Base-by-base conservation (phyloP, 2,888 invertebrate genomes). In the Chorisops tibialis region DNA sequence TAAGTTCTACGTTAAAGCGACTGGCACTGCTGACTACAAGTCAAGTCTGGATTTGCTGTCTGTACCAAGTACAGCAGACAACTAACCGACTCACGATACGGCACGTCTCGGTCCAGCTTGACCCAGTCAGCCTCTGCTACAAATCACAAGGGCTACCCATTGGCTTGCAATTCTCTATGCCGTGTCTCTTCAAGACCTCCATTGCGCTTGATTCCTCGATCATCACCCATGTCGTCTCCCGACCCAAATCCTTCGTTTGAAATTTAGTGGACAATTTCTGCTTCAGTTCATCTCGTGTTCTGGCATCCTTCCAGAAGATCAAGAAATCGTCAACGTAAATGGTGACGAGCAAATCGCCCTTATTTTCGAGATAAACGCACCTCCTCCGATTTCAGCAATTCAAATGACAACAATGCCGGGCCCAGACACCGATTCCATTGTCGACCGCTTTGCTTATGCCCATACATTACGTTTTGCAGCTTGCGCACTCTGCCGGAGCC, bases 241-340 rank as follows among this genome's bases (percentile, higher is more conserved):
- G n/a, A 12, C 47, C 47, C 19, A 47, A 2, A 18, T 47, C 47
- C 19, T 47, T 47, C 47, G 18, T 47, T 5, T 47, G 12, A 3
- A 47, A 47, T 12, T 1, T 12, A 12, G 5, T 18, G 4, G 12
- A 18, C 6, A 47, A 19, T 12, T 12, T 47, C 18, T 14, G 9
- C 21, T 47, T 47, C 47, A 47, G 3, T 18, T 14, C 21, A 9
- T 14, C 14, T 21, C 12, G 14, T 6, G 4, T 5, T 6, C 9
- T 6, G 18, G 22, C 19, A 19, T 47, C 19, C 12, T 66, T 66
- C 7, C 48, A 51, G 24, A 64, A 51, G 16, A 65, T 50, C 11
- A 64, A 11, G 12, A 62, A 21, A 49, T 62, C 61, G 35, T 64
- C 65, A 2, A 64, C 61, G 30, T 63, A 65, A 2, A 65, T 50